phyloP scores from a whole-genome alignment of 2,888 invertebrate genomes.

The Sympetrum striolatum region DNA sequence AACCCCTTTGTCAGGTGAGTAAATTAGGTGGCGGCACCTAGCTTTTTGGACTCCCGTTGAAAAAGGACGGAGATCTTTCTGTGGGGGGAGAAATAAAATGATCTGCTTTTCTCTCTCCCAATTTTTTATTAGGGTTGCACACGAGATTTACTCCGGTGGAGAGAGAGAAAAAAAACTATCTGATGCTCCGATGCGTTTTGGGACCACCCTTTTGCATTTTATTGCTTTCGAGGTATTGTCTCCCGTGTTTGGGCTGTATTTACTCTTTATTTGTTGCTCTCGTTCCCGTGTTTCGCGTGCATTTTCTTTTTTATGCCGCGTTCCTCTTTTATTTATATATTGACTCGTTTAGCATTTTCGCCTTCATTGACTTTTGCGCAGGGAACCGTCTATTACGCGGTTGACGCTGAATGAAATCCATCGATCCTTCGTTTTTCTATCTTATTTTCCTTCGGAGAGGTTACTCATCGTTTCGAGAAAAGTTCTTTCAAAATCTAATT shows the following conservation, averaged over 20 bases:
- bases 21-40: constrained; percentile 17
- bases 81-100: neutral
- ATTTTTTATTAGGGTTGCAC: neutral
- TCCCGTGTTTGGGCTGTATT: neutral
- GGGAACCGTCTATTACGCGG: neutral
- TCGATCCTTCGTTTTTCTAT: neutral
- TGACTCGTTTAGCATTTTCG: neutral
- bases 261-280: neutral
- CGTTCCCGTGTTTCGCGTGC: neutral
- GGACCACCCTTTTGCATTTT: neutral
- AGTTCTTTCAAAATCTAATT: too few species aligned
- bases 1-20: neutral
- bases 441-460: neutral
- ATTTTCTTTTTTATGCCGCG: neutral
- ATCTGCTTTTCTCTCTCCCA: neutral
- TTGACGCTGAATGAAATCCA: neutral
- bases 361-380: neutral
- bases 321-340: neutral
- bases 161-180: neutral
- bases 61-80: neutral
- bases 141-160: neutral
- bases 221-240: neutral
- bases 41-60: neutral
- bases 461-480: neutral
- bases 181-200: neutral